Percentiles rank a stretch among this genome's conserved stretches.
Evolutionary conservation across 2,888 invertebrate genomes (phyloP).

Genomic region (Agrenia bidenticulata): DNA sequence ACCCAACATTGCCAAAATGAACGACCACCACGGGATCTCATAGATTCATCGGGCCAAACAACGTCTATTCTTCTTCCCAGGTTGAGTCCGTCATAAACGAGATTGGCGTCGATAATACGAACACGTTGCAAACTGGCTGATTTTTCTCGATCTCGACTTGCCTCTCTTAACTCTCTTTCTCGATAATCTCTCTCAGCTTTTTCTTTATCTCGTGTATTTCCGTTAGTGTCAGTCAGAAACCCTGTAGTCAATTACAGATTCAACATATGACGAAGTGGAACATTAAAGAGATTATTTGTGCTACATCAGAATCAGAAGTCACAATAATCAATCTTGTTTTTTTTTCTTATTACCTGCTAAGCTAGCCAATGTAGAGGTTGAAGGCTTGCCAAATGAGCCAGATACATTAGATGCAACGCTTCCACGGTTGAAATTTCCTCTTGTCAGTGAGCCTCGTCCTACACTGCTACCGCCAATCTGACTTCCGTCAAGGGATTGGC

Average conservation of each 20-base stretch:
- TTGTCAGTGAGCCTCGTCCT: slow-evolving; percentile 63
- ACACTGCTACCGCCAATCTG: slow-evolving; percentile 58
- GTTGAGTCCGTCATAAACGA: slow-evolving; percentile 89
- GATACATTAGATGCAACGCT: slow-evolving; percentile 72
- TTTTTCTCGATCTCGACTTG: slow-evolving; percentile 56
- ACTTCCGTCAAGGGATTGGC: slow-evolving; percentile 52
- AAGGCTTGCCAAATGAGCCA: slow-evolving; percentile 71
- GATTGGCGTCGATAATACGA: slow-evolving; percentile 66
- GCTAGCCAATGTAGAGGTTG: slow-evolving; percentile 79
- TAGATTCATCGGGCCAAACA: slow-evolving; percentile 90
- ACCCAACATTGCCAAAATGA: slow-evolving; percentile 89
- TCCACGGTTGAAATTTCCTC: slow-evolving; percentile 68
- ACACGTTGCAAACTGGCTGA: slow-evolving; percentile 52
- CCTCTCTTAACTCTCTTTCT: slow-evolving; percentile 56
- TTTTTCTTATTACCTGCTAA: too few species aligned
- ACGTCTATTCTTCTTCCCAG: slow-evolving; percentile 78
- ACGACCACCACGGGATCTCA: slow-evolving; percentile 82
- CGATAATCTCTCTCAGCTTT: slow-evolving; percentile 22
- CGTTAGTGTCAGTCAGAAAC: slow-evolving; percentile 53
- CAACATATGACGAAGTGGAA: slow-evolving; percentile 5
- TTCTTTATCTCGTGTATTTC: slow-evolving; percentile 42
- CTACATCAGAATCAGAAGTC: too few species aligned
- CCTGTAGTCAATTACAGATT: slow-evolving; percentile 36
- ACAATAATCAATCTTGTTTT: too few species aligned
- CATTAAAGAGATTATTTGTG: too few species aligned